Evolutionary conservation across 2,797 vertebrate species (phyloP).

Genomic region (Chelon labrosus): DNA sequence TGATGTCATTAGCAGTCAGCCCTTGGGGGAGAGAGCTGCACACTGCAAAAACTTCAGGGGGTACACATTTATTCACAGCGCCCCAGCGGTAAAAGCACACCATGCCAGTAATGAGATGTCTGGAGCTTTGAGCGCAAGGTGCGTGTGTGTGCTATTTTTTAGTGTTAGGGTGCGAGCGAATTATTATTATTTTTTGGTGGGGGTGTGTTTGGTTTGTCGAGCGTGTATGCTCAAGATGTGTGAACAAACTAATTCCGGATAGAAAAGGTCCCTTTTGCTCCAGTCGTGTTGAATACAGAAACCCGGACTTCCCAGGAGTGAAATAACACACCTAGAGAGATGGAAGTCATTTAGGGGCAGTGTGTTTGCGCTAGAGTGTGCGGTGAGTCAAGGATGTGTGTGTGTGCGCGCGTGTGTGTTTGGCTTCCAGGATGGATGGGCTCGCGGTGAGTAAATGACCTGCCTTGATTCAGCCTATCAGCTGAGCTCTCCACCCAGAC

Average conservation of each 20-base stretch:
- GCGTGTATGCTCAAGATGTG: constrained; percentile 34
- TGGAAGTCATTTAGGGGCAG: constrained; percentile 73
- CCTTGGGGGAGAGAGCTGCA: constrained; percentile 56
- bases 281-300: constrained; percentile 55
- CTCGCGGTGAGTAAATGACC: constrained; percentile 75
- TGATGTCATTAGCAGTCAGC: constrained; percentile 72
- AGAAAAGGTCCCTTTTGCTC: constrained; percentile 63
- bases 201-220: constrained; percentile 32
- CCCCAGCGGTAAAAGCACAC: constrained; percentile 54
- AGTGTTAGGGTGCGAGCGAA: constrained; percentile 22
- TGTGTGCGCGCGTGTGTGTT: constrained; percentile 15
- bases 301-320: constrained; percentile 63
- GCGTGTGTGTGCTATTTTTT: constrained; percentile 52
- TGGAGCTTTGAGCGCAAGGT: constrained; percentile 61
- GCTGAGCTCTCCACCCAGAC: constrained; percentile 75
- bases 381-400: constrained; percentile 37
- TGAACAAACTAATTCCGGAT: constrained; percentile 65
- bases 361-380: constrained; percentile 47
- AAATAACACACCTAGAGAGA: constrained; percentile 70
- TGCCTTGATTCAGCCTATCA: constrained; percentile 79
- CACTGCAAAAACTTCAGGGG: constrained; percentile 57
- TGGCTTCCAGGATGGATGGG: constrained; percentile 73
- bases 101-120: constrained; percentile 78
- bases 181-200: not conserved
- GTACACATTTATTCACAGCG: constrained; percentile 72